Conservation (phyloP, 2,113 vertebrate species). For the Rhea pennata region DNA sequence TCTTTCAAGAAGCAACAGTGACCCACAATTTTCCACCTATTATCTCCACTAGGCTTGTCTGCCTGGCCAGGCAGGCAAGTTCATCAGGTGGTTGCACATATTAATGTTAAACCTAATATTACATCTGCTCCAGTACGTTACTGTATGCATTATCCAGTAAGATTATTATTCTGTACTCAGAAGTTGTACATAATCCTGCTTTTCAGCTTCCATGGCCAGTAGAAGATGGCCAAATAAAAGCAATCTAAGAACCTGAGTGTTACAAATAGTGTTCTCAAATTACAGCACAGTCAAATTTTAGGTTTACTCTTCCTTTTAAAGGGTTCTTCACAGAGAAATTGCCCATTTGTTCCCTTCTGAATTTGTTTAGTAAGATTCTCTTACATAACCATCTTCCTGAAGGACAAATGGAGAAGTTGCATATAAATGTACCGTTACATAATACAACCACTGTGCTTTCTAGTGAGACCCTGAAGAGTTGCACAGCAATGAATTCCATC, state of each 20-base stretch:
- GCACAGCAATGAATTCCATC: constrained; percentile 8
- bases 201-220: background rate
- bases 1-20: background rate
- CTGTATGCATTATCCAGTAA: background rate
- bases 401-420: constrained; percentile 34
- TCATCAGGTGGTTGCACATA: background rate
- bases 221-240: background rate
- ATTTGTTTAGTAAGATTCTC: background rate
- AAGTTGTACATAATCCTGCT: background rate
- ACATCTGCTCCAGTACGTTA: background rate
- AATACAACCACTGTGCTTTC: constrained; percentile 12
- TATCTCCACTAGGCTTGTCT: background rate
- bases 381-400: constrained; percentile 37
- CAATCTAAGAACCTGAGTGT: background rate
- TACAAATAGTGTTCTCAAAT: background rate
- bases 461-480: background rate
- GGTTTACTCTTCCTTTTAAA: background rate
- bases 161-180: background rate
- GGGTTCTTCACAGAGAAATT: background rate
- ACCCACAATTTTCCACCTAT: background rate
- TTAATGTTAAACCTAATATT: background rate
- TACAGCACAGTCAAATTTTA: background rate
- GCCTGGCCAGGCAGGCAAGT: background rate
- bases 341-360: background rate
- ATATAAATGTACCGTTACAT: background rate